Base-by-base conservation (phyloP, 2,113 vertebrate species). In the Poeciliopsis occidentalis region DNA sequence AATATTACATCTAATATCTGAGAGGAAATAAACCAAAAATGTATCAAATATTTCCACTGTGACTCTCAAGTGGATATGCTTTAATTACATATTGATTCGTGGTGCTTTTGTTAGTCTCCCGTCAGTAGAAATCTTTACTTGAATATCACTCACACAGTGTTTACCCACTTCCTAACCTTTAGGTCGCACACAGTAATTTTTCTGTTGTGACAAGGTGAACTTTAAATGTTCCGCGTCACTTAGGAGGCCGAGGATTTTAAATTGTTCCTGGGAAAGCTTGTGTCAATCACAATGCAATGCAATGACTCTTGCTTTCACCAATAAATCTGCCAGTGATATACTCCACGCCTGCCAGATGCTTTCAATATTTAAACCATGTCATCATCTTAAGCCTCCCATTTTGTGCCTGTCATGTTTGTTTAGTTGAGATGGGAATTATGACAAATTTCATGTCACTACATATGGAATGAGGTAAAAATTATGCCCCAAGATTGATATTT, bases 331-430 rank as follows among this genome's bases (percentile, higher is more conserved):
- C 81, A 64, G 73, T 57, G 70, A 85, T 75, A 86, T 76, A 68
- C 70, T 69, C 31, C 37, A 66, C 15, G 39, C n/a, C 77, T 78
- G 81, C 74, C 83, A 85, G 73, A 86, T 82, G 83, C 83, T 75
- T 78, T 83, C 76, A 77, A 64, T 68, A 72, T 80, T 80, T 78
- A n/a, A 85, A 74, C 79, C 82, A 24, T 80, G 82, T 76, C 84
- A 73, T 85, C 80, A 5, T 82, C 61, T 67, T 62, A 68, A 73
- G 64, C 41, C 64, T 75, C 70, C 57, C 70, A 73, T 80, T 88
- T 76, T 78, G n/a, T 24, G 60, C 84, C 64, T 78, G 81, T 88
- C 85, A 79, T 82, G 82, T 84, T 85, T 79, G 73, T 71, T 91
- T 89, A 87, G 75, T 66, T 3, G 37, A 24, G n/a, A 76, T 30